Conservation (phyloP, 2,888 invertebrate genomes). For the Conomelus anceps region DNA sequence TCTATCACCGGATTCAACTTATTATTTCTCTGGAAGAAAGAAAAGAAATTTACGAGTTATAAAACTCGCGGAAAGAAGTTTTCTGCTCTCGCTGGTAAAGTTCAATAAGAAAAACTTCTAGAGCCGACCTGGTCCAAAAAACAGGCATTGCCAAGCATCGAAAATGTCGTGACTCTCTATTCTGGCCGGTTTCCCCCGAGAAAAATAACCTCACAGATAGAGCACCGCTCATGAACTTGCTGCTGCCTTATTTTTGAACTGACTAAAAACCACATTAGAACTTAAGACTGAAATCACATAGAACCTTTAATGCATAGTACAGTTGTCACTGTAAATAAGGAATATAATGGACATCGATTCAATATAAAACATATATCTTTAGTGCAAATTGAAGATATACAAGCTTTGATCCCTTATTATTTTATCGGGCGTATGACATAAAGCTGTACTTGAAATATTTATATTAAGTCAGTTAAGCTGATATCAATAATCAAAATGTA, state of each 20-base stretch:
- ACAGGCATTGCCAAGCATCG: too few relatives aligned
- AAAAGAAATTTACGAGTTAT: background rate
- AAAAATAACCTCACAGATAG: background rate
- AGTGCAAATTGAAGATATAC: too few relatives aligned
- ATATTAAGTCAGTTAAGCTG: too few relatives aligned
- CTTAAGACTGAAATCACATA: too few relatives aligned
- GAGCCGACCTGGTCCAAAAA: background rate
- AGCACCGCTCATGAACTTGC: background rate
- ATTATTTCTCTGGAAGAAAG: background rate
- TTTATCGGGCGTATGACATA: too few relatives aligned
- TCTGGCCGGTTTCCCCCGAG: background rate
- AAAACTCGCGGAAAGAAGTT: background rate
- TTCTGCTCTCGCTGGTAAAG: background rate
- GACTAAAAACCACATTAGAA: background rate
- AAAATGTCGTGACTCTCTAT: background rate
- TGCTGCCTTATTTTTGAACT: background rate
- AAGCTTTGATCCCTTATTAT: too few relatives aligned
- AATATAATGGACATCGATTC: too few relatives aligned
- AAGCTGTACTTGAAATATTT: too few relatives aligned
- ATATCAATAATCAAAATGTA: too few relatives aligned
- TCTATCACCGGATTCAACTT: background rate
- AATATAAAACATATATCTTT: too few relatives aligned
- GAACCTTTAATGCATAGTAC: too few relatives aligned
- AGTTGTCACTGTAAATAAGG: too few relatives aligned
- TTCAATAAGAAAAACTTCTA: background rate